Conservation (phyloP, 2,888 invertebrate genomes). For the Hipparchia sbordonii region DNA sequence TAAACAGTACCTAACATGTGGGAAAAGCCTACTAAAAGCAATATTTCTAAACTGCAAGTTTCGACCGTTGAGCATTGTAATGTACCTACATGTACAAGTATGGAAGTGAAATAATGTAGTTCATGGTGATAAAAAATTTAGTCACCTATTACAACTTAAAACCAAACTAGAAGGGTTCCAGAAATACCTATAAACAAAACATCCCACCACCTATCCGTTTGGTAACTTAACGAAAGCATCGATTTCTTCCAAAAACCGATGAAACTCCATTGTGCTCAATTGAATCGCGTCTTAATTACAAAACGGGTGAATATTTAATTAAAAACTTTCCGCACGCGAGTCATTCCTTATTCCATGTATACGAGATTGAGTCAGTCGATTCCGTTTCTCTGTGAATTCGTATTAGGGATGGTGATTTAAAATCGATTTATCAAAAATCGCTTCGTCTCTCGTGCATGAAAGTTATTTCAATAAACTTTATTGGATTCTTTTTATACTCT, state of each 20-base stretch:
- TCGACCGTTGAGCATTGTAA: no score
- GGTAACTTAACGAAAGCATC: conserved; percentile 19
- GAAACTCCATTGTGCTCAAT: conserved; percentile 70
- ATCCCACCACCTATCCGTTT: neutral
- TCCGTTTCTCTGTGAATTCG: conserved; percentile 71
- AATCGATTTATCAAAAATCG: conserved; percentile 24
- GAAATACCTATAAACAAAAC: no score
- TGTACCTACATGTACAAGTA: no score
- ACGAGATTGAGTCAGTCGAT: conserved; percentile 78
- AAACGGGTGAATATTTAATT: conserved; percentile 81
- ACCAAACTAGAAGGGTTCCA: no score
- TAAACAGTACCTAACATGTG: no score
- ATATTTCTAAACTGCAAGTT: no score
- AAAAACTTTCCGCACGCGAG: conserved; percentile 81
- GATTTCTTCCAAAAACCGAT: conserved; percentile 53
- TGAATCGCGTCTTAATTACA: conserved; percentile 79
- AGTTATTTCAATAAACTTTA: conserved; percentile 12
- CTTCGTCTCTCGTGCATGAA: neutral
- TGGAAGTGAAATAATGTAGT: no score
- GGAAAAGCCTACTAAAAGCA: no score
- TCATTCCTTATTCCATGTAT: conserved; percentile 80
- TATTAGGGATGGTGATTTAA: conserved; percentile 25
- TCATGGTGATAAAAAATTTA: no score
- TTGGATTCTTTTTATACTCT: neutral
- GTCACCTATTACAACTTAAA: no score